Conservation (phyloP, 2,113 vertebrate species). For the Campylomormyrus tamandua region DNA sequence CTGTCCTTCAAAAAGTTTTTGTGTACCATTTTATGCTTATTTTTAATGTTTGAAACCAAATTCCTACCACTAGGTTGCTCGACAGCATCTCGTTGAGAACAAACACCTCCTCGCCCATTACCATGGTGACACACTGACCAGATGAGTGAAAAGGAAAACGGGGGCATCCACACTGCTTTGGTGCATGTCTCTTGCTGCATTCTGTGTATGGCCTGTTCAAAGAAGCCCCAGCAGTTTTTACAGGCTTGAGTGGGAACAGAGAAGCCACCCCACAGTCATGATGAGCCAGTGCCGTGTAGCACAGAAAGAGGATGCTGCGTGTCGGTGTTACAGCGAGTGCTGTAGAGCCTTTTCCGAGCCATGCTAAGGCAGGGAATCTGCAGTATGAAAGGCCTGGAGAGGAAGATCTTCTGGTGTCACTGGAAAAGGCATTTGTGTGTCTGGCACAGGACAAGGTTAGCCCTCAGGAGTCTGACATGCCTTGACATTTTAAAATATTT, state of each 20-base stretch:
- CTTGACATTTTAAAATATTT: too few relatives aligned
- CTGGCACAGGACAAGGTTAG: too few relatives aligned
- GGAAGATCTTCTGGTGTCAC: neutral
- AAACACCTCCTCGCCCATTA: conserved; percentile 30
- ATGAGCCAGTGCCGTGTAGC: neutral
- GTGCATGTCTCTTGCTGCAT: neutral
- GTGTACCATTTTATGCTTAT: neutral
- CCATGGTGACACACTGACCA: conserved; percentile 55
- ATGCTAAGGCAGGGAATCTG: neutral
- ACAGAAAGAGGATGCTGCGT: neutral
- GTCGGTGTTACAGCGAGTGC: neutral
- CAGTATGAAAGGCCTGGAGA: neutral
- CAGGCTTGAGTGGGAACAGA: neutral
- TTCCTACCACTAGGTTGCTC: conserved; percentile 13
- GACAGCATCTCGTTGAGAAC: neutral
- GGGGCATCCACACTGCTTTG: neutral
- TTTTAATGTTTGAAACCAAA: neutral
- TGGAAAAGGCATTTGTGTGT: too few relatives aligned
- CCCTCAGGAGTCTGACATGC: too few relatives aligned
- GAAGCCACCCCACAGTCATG: neutral
- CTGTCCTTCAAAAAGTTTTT: neutral
- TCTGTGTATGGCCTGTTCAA: neutral
- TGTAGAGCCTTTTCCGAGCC: neutral
- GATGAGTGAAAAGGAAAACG: conserved; percentile 43
- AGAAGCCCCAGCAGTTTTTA: neutral